Percentiles rank a stretch among this genome's conserved stretches.
Evolutionary conservation across 2,888 invertebrate species (phyloP).

Genomic region (Blastobasis adustella): DNA sequence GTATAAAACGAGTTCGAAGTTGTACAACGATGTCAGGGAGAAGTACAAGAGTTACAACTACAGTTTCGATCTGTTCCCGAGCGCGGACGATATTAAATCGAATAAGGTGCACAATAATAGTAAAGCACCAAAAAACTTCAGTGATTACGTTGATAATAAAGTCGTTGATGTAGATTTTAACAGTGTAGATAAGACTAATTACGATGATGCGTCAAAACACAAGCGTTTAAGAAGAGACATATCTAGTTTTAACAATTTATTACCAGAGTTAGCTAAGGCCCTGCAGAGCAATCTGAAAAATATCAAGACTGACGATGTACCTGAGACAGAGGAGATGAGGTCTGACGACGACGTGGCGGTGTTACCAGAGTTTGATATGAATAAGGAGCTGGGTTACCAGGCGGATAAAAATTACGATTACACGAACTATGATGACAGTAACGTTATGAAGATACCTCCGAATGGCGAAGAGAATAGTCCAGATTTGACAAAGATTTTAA

Average conservation of each 20-base stretch:
- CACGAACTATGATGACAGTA: constrained; percentile 43
- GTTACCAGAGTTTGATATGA: constrained; percentile 61
- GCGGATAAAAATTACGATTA: constrained; percentile 33
- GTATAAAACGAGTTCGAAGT: constrained; percentile 37
- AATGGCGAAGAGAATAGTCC: constrained; percentile 46
- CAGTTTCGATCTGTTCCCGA: constrained; percentile 42
- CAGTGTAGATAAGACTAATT: not conserved
- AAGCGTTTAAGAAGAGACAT: constrained; percentile 37
- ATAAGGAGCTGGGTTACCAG: constrained; percentile 46
- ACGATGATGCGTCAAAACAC: too few relatives aligned
- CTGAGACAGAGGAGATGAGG: constrained; percentile 34
- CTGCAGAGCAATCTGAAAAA: constrained; percentile 37
- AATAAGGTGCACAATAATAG: constrained; percentile 22
- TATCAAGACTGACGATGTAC: constrained; percentile 34
- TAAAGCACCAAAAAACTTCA: constrained; percentile 9
- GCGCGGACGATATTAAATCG: constrained; percentile 6
- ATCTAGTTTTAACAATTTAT: constrained; percentile 38
- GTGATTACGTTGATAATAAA: not conserved
- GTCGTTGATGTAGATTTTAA: not conserved
- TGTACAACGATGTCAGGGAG: constrained; percentile 36
- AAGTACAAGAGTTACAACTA: constrained; percentile 56
- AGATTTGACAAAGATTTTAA: constrained; percentile 29
- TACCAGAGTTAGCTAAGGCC: constrained; percentile 55
- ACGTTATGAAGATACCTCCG: constrained; percentile 66
- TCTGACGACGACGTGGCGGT: constrained; percentile 45